Evolutionary conservation across 1,140 invertebrate species (phyloP).

Genomic region (Calephelis nemesis): DNA sequence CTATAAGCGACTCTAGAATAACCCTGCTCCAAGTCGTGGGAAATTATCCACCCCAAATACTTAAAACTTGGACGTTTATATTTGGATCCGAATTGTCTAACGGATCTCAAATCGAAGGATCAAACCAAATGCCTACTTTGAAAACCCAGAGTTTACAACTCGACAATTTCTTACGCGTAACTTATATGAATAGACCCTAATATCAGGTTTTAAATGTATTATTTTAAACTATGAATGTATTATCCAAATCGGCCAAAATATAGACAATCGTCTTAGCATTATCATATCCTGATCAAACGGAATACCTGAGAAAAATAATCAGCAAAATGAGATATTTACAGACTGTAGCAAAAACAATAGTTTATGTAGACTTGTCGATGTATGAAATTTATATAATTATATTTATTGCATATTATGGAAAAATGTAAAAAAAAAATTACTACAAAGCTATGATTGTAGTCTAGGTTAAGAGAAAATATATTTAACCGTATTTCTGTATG

Average conservation of each 20-base stretch:
- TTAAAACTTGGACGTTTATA: too few relatives aligned
- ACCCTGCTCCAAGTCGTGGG: too few relatives aligned
- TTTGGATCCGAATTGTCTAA: too few relatives aligned
- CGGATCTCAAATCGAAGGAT: too few relatives aligned
- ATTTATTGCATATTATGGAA: conserved; percentile 72
- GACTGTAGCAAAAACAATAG: conserved; percentile 59
- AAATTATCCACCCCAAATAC: too few relatives aligned
- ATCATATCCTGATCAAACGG: conserved; percentile 70
- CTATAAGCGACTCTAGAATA: too few relatives aligned
- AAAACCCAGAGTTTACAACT: too few relatives aligned
- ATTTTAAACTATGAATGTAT: neutral
- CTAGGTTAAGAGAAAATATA: conserved; percentile 74
- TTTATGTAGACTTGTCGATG: conserved; percentile 51
- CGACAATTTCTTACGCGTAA: neutral
- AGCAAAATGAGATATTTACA: conserved; percentile 67
- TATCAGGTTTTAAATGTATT: conserved; percentile 6
- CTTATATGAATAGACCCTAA: conserved; percentile 12
- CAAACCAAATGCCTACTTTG: too few relatives aligned
- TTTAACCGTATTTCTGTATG: conserved; percentile 79
- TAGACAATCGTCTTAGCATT: conserved; percentile 39
- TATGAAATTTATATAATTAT: conserved; percentile 66
- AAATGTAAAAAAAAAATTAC: conserved; percentile 75
- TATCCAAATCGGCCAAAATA: conserved; percentile 16
- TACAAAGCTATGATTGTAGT: conserved; percentile 70
- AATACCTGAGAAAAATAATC: conserved; percentile 72